Percentiles rank a stretch among this genome's conserved stretches.
phyloP scores from a whole-genome alignment of 1,140 invertebrate species.

The Mercenaria mercenaria region DNA sequence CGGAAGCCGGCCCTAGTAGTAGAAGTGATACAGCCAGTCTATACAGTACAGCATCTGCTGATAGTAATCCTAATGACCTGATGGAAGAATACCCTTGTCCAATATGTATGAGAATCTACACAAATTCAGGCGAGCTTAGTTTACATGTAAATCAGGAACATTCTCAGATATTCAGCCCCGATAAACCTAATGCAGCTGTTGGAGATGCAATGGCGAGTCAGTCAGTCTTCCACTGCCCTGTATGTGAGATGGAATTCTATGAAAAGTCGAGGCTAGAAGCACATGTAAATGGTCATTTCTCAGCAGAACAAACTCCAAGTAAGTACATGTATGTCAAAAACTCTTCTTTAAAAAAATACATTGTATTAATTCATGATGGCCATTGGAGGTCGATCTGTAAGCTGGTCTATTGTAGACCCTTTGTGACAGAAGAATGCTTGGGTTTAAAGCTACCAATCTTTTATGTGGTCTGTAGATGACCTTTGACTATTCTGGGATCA shows the following conservation, averaged over 20 bases:
- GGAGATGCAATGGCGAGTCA: conserved; percentile 10
- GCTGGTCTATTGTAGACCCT: too few relatives aligned
- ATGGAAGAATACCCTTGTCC: conserved; percentile 89
- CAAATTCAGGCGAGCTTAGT: conserved; percentile 92
- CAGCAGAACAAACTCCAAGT: conserved; percentile 81
- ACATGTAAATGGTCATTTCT: conserved; percentile 83
- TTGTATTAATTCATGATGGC: too few relatives aligned
- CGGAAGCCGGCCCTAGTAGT: conserved; percentile 19
- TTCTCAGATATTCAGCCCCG: conserved; percentile 90
- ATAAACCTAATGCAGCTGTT: conserved; percentile 43
- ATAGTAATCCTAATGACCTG: conserved; percentile 44
- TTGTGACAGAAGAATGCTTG: too few relatives aligned
- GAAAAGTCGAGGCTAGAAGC: conserved; percentile 71
- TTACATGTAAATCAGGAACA: conserved; percentile 95
- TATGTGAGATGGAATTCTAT: conserved; percentile 79
- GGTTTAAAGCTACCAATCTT: too few relatives aligned
- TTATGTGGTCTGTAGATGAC: too few relatives aligned
- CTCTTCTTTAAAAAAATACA: too few relatives aligned
- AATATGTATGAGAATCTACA: conserved; percentile 85
- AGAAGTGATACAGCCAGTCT: background rate
- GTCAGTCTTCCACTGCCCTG: conserved; percentile 71
- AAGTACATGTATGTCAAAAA: conserved; percentile 24
- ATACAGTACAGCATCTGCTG: background rate
- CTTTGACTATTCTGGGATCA: too few relatives aligned
- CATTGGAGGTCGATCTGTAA: too few relatives aligned